Evolutionary conservation across 64 coral and sea anemone species (phyloP), one percentile per base, ranked within the genome.

Genomic region (Orbicella faveolata): DNA sequence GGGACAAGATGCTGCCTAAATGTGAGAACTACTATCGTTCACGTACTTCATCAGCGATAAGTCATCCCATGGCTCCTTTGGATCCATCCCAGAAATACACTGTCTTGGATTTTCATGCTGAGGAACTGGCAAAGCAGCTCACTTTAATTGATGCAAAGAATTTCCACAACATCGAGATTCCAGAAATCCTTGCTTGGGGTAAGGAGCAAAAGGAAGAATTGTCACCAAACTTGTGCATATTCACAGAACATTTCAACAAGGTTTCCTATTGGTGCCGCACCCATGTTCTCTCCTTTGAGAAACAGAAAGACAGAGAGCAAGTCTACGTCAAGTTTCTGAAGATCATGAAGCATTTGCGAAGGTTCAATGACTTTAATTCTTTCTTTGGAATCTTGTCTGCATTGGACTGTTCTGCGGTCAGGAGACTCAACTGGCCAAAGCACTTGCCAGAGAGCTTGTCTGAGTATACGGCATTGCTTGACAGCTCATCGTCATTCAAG

Each of bases 301-400:
- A 99, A 81, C 94, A 74, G 51, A 94, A 95, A 63, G 97, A 99
- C 44, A 77, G 97, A 26, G 97, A 99, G 88, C 90, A 96, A 63
- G 88, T 89, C 9, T 99, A 99, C 18, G 34, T 80, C 36, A 99
- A 99, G 75, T 99, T 99, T 34, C 85, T 99, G 37, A 99, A 99
- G 88, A 99, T 99, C 77, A 99, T 99, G 97, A 99, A 99, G 86
- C 94, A 96, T n/a, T 63, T 99, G n/a, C 89, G 97, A 75, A 93
- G 85, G 65, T 95, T 99, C 57, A 99, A 99, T 72, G 95, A 99
- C 86, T 99, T 99, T 76, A 99, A 99, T 79, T 99, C 97, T 53
- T 85, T 99, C 70, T 75, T 99, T 79, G 97, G 94, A 48, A 92
- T 99, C 73, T 68, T 95, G n/a, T 99, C 97, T 16, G 97, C 97